phyloP scores from a whole-genome alignment of 2,113 vertebrate species.

The Serilophus lunatus region DNA sequence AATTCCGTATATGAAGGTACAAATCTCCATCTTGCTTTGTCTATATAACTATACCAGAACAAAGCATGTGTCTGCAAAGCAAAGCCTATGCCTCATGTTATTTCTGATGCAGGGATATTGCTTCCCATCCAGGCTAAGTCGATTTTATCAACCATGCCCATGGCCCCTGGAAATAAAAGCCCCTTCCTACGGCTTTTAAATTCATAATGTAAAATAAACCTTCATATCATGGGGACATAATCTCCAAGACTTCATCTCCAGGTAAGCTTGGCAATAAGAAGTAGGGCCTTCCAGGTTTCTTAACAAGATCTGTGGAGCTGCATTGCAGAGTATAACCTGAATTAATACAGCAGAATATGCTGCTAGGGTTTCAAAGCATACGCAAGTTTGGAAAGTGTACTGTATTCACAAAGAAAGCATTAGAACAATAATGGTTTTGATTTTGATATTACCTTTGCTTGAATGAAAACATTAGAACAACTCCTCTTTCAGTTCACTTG shows the following conservation, averaged over 20 bases:
- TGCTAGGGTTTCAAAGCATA: background rate
- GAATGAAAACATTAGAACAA: background rate
- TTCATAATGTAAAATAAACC: background rate
- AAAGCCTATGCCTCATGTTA: background rate
- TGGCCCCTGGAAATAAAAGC: background rate
- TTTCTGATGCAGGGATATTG: background rate
- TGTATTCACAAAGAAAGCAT: background rate
- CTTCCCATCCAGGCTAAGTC: background rate
- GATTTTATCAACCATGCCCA: background rate
- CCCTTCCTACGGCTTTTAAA: background rate
- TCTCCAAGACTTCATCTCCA: background rate
- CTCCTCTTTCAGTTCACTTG: background rate
- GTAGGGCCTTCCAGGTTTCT: background rate
- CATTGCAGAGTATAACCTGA: fast-evolving
- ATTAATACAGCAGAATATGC: background rate
- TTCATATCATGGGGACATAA: background rate
- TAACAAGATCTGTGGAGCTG: background rate
- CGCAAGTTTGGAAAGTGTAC: background rate
- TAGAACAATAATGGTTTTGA: background rate
- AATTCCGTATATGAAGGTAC: background rate
- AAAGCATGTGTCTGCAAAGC: background rate
- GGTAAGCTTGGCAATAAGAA: background rate
- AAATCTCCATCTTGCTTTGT: background rate
- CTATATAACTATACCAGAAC: background rate
- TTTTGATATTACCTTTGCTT: background rate